A percentile compares a stretch with the other conserved stretches of the same genome.
phyloP scores from a whole-genome alignment of 1,140 invertebrate species.

The Mesaphorura yosii region DNA sequence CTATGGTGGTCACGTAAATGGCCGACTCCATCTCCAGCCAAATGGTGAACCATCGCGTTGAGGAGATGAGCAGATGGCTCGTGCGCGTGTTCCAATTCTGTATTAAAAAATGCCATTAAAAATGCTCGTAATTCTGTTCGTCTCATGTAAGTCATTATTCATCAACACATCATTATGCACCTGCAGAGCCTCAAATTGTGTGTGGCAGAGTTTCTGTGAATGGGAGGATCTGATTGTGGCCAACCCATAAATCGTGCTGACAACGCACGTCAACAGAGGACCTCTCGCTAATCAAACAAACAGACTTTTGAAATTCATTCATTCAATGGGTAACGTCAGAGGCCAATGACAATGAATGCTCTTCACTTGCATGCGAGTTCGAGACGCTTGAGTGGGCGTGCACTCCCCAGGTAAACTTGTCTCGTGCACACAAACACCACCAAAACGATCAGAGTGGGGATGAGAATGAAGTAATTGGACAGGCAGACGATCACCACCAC shows the following conservation, averaged over 20 bases:
- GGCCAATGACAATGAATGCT: no score
- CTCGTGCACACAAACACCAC: slow-evolving; percentile 44
- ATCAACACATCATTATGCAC: no score
- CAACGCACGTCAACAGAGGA: no score
- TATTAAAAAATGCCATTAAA: slow-evolving; percentile 62
- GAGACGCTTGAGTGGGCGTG: slow-evolving; percentile 47
- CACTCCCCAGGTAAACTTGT: slow-evolving; percentile 48
- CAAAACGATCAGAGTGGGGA: slow-evolving; percentile 44
- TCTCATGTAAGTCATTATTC: no score
- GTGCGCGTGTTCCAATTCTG: slow-evolving; percentile 50
- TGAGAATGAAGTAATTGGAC: slow-evolving; percentile 46
- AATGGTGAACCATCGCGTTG: slow-evolving; percentile 36
- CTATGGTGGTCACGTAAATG: slow-evolving; percentile 9
- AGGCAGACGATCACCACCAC: slow-evolving; percentile 35
- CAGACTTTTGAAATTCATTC: not conserved
- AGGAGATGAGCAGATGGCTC: slow-evolving; percentile 50
- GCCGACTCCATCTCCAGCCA: slow-evolving; percentile 19
- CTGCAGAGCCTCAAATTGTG: slow-evolving; percentile 71
- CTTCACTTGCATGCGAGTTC: slow-evolving; percentile 38
- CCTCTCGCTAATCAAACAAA: not conserved
- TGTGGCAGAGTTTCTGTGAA: slow-evolving; percentile 80
- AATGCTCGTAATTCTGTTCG: slow-evolving; percentile 54
- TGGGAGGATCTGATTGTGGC: slow-evolving; percentile 71
- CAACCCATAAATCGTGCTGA: slow-evolving; percentile 65
- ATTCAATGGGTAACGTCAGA: no score